Evolutionary conservation across 2,113 vertebrate genomes (phyloP).

Genomic region (Erythrocercus mccallii): DNA sequence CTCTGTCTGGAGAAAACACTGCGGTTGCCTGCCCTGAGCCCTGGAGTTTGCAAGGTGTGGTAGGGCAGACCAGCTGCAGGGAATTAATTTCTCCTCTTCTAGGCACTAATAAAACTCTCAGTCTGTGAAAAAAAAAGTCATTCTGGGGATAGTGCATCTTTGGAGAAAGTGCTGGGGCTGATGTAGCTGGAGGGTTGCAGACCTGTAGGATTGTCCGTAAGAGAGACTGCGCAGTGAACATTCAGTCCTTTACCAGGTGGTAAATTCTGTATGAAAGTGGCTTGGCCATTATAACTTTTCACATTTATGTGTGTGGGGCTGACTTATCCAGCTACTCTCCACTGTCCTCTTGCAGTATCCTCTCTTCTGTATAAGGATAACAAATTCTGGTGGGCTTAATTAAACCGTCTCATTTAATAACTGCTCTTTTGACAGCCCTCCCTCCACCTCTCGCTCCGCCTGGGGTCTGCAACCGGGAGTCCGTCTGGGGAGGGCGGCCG

Average conservation of each 20-base stretch:
- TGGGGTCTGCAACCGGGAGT: background rate
- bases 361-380: background rate
- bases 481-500: background rate
- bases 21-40: background rate
- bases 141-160: background rate
- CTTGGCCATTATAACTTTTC: background rate
- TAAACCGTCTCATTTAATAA: background rate
- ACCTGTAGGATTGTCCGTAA: background rate
- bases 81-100: background rate
- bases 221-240: fast-evolving
- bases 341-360: background rate
- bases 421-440: background rate
- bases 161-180: background rate
- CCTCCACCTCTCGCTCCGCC: background rate
- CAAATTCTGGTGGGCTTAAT: background rate
- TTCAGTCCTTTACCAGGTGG: fast-evolving
- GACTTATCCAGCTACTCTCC: no score
- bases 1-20: background rate
- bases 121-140: background rate
- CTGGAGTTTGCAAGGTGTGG: background rate
- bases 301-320: fast-evolving
- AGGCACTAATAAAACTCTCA: background rate
- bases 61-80: background rate
- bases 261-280: background rate
- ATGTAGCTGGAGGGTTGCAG: background rate